Evolutionary conservation across 1,140 invertebrate species (phyloP).

Genomic region (Drosophila nasuta): DNA sequence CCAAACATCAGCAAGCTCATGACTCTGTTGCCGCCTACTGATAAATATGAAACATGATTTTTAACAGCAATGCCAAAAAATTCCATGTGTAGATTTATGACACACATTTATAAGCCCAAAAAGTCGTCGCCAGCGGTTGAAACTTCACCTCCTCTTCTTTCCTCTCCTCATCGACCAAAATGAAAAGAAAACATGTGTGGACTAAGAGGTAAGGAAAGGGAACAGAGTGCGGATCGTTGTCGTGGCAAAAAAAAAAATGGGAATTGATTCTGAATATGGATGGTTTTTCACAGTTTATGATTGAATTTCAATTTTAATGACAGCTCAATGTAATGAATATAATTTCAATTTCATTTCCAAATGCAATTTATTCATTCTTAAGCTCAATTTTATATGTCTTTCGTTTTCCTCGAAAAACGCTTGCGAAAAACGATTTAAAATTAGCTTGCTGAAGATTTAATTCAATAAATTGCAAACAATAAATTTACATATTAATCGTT

Average conservation of each 20-base stretch:
- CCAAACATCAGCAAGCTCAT: slow-evolving; percentile 21
- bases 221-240: background rate
- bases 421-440: background rate
- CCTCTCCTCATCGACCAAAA: background rate
- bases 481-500: too few species aligned
- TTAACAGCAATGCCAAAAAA: slow-evolving; percentile 27
- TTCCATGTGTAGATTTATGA: slow-evolving; percentile 55
- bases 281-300: slow-evolving; percentile 36
- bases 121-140: slow-evolving; percentile 23
- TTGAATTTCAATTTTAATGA: slow-evolving; percentile 55
- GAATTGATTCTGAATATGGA: slow-evolving; percentile 47
- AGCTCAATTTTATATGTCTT: slow-evolving; percentile 3
- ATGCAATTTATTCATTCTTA: slow-evolving; percentile 20
- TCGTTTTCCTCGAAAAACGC: background rate
- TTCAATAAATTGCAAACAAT: too few species aligned
- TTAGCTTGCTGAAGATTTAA: too few species aligned
- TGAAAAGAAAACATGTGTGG: slow-evolving; percentile 30
- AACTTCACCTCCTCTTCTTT: background rate
- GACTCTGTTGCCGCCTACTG: slow-evolving; percentile 28
- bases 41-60: slow-evolving; percentile 50
- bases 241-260: slow-evolving; percentile 14
- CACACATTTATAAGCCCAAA: slow-evolving; percentile 46
- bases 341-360: slow-evolving; percentile 37
- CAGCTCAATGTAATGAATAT: slow-evolving; percentile 52
- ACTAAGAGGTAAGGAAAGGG: background rate